Conservation (phyloP, 2,888 invertebrate genomes). For the Eilema depressum region DNA sequence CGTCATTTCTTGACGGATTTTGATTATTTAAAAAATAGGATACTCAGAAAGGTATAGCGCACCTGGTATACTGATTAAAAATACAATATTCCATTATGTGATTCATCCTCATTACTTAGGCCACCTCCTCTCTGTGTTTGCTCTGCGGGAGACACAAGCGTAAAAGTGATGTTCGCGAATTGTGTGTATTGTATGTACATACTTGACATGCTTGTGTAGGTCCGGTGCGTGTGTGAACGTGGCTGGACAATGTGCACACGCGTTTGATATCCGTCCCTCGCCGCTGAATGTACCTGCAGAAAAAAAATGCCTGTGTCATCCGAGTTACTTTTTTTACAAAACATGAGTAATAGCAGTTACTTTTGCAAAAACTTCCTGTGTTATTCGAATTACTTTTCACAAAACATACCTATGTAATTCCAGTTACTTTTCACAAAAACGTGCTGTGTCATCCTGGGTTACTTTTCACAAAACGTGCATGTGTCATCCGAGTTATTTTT, state of each 20-base stretch:
- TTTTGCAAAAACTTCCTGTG: neutral
- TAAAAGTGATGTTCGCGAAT: too few relatives aligned
- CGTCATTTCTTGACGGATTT: too few relatives aligned
- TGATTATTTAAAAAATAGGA: too few relatives aligned
- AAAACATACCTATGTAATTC: neutral
- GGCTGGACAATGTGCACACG: slow-evolving; percentile 42
- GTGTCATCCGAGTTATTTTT: neutral
- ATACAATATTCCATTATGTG: too few relatives aligned
- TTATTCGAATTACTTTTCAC: neutral
- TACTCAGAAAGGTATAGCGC: too few relatives aligned
- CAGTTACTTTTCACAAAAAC: neutral
- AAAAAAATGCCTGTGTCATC: neutral
- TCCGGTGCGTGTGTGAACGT: slow-evolving; percentile 57
- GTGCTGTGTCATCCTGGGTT: neutral
- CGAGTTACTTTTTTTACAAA: neutral
- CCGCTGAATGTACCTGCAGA: slow-evolving; percentile 5
- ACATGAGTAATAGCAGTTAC: too few relatives aligned
- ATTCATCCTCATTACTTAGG: too few relatives aligned
- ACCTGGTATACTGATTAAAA: too few relatives aligned
- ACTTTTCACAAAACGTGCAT: neutral
- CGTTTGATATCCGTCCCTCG: slow-evolving; percentile 4
- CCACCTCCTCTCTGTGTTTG: too few relatives aligned
- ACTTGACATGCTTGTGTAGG: slow-evolving; percentile 68
- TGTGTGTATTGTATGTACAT: too few relatives aligned
- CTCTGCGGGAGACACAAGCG: too few relatives aligned